Base-by-base conservation (phyloP, 2,797 vertebrate genomes). In the Tinamus major region DNA sequence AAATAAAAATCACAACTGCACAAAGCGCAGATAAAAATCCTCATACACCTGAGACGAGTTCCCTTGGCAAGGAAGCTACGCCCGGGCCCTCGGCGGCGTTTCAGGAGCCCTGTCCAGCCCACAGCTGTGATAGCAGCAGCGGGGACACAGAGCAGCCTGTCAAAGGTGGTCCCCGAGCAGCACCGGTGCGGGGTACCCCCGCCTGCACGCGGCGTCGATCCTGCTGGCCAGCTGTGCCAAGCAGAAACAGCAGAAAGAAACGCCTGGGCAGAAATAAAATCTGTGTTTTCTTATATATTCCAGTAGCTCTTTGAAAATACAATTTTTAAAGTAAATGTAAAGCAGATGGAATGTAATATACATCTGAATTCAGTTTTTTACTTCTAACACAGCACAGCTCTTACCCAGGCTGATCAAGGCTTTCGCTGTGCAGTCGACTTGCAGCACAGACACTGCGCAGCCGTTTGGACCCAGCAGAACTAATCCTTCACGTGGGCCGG, bases 271-370 rank as follows among this genome's bases (percentile, higher is more conserved):
- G 56, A 69, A 81, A 17, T 31, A n/a, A 39, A 9, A 4, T 10
- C 51, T 69, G 65, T 58, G 19, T 48, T 65, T 92, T 51, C 31
- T 56, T 74, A 37, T 42, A 81, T 20, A 90, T 64, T 89, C 86
- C 31, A 75, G 31, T 64, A 82, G 48, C 9, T 58, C 41, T 76
- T 69, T 63, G 33, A 27, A 68, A 85, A 48, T 70, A 26, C 7
- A 56, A 55, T 91, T 94, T 94, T 31, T 79, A 59, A 35, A 92
- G 53, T 42, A 61, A 89, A 65, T 15, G 6, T 56, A 78, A 39
- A 1, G 20, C 58, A 33, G 29, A 4, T 21, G 53, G 69, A 65
- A 56, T 23, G 48, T 46, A 56, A 51, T 37, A 49, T 19, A 72
- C 11, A 2, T 44, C 20, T 85, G 61, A 55, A 70, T 24, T 63